These are phyloP conservation scores for Aplodontia rufa DNA, from an alignment of 2,113 vertebrate species.

Conservation along the genomic window DNA sequence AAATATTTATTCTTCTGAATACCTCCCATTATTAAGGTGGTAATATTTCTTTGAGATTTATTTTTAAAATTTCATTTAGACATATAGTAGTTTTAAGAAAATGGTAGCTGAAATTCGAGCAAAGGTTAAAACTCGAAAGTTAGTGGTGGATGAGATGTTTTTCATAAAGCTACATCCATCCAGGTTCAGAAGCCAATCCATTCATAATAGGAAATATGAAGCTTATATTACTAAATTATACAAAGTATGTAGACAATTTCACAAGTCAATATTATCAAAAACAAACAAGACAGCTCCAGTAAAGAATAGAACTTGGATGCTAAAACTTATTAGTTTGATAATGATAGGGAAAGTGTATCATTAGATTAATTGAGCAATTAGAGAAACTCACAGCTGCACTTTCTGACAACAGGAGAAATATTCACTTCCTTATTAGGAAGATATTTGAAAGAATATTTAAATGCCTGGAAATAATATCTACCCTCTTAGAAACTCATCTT, in stretches of 20 bases:
- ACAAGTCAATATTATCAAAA: slow-evolving; percentile 71
- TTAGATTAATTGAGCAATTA: slow-evolving; percentile 88
- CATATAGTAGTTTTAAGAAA: neutral
- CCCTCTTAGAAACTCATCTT: slow-evolving; percentile 60
- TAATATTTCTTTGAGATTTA: neutral
- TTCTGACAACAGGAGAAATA: slow-evolving; percentile 79
- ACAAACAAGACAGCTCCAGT: slow-evolving; percentile 69
- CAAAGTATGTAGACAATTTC: slow-evolving; percentile 61
- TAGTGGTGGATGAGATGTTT: neutral
- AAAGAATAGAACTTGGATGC: slow-evolving; percentile 65
- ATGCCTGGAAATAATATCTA: slow-evolving; percentile 64
- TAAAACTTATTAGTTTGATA: slow-evolving; percentile 80
- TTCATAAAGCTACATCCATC: neutral
- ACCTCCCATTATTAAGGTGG: neutral
- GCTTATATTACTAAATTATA: slow-evolving; percentile 34
- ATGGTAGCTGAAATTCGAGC: neutral
- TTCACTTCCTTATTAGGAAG: slow-evolving; percentile 74
- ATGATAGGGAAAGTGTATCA: slow-evolving; percentile 81
- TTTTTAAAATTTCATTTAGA: neutral
- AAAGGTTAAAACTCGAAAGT: neutral
- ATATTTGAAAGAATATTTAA: slow-evolving; percentile 61
- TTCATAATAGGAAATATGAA: slow-evolving; percentile 20
- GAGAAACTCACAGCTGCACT: slow-evolving; percentile 84
- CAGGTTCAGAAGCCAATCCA: neutral
- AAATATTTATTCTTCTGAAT: neutral